phyloP scores from a whole-genome alignment of 2,888 invertebrate species.

The Stenchaetothrips biformis region DNA sequence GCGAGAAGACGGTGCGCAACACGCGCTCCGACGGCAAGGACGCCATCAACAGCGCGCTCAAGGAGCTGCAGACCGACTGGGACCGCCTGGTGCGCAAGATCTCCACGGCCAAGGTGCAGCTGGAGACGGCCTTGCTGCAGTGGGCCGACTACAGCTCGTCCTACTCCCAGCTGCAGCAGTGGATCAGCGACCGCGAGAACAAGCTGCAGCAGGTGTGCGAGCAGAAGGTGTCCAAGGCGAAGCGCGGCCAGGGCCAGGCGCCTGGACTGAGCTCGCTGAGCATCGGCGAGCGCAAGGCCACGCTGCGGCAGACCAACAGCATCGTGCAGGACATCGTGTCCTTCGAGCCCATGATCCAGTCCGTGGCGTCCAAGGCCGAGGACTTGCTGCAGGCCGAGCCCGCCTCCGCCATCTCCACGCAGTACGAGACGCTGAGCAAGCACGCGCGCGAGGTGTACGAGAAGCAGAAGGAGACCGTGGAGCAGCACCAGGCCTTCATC shows the following conservation, averaged over 20 bases:
- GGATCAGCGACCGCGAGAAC: slow-evolving; percentile 90
- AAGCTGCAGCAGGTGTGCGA: slow-evolving; percentile 86
- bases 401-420: slow-evolving; percentile 84
- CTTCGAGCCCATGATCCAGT: slow-evolving; percentile 95
- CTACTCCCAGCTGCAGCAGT: slow-evolving; percentile 85
- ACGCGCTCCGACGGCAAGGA: slow-evolving; percentile 87
- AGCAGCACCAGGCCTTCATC: slow-evolving; percentile 85
- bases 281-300: slow-evolving; percentile 82
- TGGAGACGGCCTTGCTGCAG: slow-evolving; percentile 85
- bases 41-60: slow-evolving; percentile 77
- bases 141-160: slow-evolving; percentile 96
- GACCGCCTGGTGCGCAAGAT: slow-evolving; percentile 85
- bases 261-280: slow-evolving; percentile 71
- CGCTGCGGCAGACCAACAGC: slow-evolving; percentile 83
- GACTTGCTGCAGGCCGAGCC: slow-evolving; percentile 87
- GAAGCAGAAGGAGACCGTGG: slow-evolving; percentile 83
- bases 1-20: slow-evolving; percentile 82
- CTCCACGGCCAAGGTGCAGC: slow-evolving; percentile 82
- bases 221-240: slow-evolving; percentile 71
- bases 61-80: slow-evolving; percentile 88
- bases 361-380: slow-evolving; percentile 87
- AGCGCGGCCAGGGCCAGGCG: slow-evolving; percentile 61
- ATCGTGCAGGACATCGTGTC: slow-evolving; percentile 95
- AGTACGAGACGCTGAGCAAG: slow-evolving; percentile 84
- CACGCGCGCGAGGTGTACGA: slow-evolving; percentile 86